Conservation (phyloP, 2,888 invertebrate species). For the Oxyteleia sp. region DNA sequence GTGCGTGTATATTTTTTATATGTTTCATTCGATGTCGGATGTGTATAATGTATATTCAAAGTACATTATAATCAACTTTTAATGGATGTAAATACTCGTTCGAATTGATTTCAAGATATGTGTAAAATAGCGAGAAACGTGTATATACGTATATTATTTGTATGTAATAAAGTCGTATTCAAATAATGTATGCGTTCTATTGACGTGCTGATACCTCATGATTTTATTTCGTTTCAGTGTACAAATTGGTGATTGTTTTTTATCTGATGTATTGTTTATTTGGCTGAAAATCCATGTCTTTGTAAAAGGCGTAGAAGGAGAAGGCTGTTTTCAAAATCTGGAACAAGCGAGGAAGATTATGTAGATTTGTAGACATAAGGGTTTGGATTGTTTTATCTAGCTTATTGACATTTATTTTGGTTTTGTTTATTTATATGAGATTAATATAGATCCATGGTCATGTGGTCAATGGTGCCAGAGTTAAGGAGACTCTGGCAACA, state of each 20-base stretch:
- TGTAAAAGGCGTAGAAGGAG: slow-evolving; percentile 33
- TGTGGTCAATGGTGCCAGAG: no score
- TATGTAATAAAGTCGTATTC: slow-evolving; percentile 64
- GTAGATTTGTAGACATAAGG: background rate
- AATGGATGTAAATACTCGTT: slow-evolving; percentile 56
- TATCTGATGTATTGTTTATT: slow-evolving; percentile 11
- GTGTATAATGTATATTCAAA: slow-evolving; percentile 39
- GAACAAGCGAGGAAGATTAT: slow-evolving; percentile 12
- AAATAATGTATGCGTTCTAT: slow-evolving; percentile 19
- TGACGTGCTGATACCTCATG: background rate
- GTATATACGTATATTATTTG: slow-evolving; percentile 65
- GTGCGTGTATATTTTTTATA: slow-evolving; percentile 57
- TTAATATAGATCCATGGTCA: no score
- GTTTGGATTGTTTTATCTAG: no score
- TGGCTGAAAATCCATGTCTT: slow-evolving; percentile 20
- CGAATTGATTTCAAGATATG: slow-evolving; percentile 39
- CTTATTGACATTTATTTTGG: background rate
- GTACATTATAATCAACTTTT: slow-evolving; percentile 23
- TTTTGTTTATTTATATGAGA: no score
- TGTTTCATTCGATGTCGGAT: slow-evolving; percentile 26
- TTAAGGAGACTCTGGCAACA: no score
- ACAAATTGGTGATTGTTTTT: slow-evolving; percentile 6
- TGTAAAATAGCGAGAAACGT: slow-evolving; percentile 60
- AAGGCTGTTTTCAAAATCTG: slow-evolving; percentile 22
- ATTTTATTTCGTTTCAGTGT: background rate